A percentile compares a stretch with the other conserved stretches of the same genome.
These are phyloP conservation scores for Cantharis nigra DNA, from an alignment of 2,888 invertebrate species.

Conservation along the genomic window DNA sequence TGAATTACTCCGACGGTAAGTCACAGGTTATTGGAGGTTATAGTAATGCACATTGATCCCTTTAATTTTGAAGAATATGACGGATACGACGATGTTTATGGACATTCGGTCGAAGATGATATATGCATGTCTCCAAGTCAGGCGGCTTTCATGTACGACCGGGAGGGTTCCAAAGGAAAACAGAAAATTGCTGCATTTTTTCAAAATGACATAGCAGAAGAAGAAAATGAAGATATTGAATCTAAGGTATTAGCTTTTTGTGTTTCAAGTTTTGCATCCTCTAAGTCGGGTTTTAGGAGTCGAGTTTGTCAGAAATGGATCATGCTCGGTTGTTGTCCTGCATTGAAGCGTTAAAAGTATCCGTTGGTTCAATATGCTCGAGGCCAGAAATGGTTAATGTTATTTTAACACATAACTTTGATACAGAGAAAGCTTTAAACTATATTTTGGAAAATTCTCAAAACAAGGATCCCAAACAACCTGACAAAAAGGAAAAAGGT, in stretches of 20 bases:
- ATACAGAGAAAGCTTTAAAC: conserved; percentile 75
- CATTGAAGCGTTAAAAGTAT: conserved; percentile 78
- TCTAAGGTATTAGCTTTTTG: conserved; percentile 49
- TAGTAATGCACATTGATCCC: not conserved
- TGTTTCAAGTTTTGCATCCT: not conserved
- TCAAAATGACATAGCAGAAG: conserved; percentile 68
- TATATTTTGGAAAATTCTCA: conserved; percentile 57
- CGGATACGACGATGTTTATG: conserved; percentile 87
- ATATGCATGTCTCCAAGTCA: conserved; percentile 89
- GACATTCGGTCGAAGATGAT: conserved; percentile 93
- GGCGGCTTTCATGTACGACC: conserved; percentile 81
- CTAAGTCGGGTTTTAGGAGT: conserved; percentile 33
- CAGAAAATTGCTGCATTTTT: conserved; percentile 78
- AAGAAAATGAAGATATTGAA: conserved; percentile 63
- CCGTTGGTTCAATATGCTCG: conserved; percentile 76
- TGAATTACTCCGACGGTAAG: conserved; percentile 81
- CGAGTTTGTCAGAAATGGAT: conserved; percentile 66
- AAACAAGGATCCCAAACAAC: conserved; percentile 31
- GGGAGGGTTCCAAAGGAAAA: conserved; percentile 63
- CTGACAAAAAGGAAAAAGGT: conserved; percentile 50
- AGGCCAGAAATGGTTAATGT: conserved; percentile 74
- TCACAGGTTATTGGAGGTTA: conserved; percentile 6
- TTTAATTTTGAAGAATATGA: conserved; percentile 72
- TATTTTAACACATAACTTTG: conserved; percentile 73
- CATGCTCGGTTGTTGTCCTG: conserved; percentile 80